Base-by-base conservation (phyloP, 2,797 vertebrate genomes). In the Syngnathus rostellatus region DNA sequence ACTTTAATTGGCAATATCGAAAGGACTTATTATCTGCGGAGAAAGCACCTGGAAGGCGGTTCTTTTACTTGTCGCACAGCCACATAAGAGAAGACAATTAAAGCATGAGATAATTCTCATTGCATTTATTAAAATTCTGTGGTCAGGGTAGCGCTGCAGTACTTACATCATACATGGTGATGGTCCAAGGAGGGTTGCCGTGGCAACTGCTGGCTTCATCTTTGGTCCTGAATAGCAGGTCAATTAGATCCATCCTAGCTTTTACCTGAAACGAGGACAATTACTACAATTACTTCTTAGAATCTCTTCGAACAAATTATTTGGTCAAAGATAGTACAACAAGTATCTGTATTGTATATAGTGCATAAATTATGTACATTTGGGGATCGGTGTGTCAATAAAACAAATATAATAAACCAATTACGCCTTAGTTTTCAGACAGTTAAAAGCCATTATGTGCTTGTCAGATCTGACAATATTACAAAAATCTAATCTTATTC, bases 191-290 rank as follows among this genome's bases (percentile, higher is more conserved):
- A 11, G 75, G 79, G 74, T 93, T 79, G 71, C 88, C 89, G 23
- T 92, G 76, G 0, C 84, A 84, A 0, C 85, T 59, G 10, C 86
- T 74, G 68, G 90, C 79, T 68, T 93, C 93, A 0, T 93, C 90
- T 68, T 91, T 83, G 8, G 65, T 81, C 64, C 91, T 90, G 1
- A 94, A 91, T 1, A 94, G 85, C 6, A 93, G 89, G 62, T 95
- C 93, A 66, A 92, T 83, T 23, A 94, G 83, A 40, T 94, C 92
- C 62, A 93, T 77, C 72, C 87, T 89, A 60, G 84, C 70, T 0
- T 71, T 62, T 5, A 68, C 69, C 86, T 88, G 77, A 68, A 82
- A 81, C 0, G 19, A 71, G 60, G 25, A 70, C 57, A 78, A 46
- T 38, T 2, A 62, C 17, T 48, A 40, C 7, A 14, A 37, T 3